Evolutionary conservation across 2,797 vertebrate genomes (phyloP).

Genomic region (Denticeps clupeoides): DNA sequence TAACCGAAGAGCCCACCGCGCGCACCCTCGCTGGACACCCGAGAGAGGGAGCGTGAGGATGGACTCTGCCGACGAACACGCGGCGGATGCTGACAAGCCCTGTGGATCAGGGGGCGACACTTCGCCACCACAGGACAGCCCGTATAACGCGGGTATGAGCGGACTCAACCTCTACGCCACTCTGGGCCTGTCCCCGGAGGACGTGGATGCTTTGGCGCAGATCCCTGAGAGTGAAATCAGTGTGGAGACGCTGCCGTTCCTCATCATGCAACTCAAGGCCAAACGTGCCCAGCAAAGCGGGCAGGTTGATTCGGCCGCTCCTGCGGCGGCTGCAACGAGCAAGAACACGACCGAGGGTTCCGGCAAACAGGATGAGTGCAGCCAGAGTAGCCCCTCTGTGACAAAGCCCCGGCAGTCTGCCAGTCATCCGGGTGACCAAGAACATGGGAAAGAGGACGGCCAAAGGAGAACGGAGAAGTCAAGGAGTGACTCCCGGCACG

Average conservation of each 20-base stretch:
- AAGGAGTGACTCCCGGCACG: conserved; percentile 15
- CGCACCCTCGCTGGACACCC: too few species aligned
- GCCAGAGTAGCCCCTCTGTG: too few species aligned
- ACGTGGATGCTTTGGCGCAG: conserved; percentile 59
- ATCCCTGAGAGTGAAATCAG: conserved; percentile 66
- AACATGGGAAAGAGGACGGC: conserved; percentile 17
- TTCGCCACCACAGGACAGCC: not conserved
- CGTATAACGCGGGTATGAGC: conserved; percentile 11
- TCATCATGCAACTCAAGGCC: conserved; percentile 42
- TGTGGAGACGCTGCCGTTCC: conserved; percentile 60
- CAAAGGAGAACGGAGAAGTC: conserved; percentile 7
- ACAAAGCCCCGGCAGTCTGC: conserved; percentile 2
- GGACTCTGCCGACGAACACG: too few species aligned
- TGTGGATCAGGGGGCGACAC: not conserved
- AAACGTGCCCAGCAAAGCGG: conserved; percentile 22
- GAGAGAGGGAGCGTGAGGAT: too few species aligned
- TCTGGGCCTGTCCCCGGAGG: conserved; percentile 63
- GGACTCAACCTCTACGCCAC: conserved; percentile 62
- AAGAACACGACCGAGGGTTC: not conserved
- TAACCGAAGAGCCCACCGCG: too few species aligned
- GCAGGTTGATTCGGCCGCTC: too few species aligned
- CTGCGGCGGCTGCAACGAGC: conserved; percentile 3
- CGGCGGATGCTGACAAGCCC: too few species aligned
- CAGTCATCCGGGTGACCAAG: conserved; percentile 14
- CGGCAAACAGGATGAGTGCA: too few species aligned